Base-by-base conservation (phyloP, 2,797 vertebrate species). In the Centroberyx gerrardi region DNA sequence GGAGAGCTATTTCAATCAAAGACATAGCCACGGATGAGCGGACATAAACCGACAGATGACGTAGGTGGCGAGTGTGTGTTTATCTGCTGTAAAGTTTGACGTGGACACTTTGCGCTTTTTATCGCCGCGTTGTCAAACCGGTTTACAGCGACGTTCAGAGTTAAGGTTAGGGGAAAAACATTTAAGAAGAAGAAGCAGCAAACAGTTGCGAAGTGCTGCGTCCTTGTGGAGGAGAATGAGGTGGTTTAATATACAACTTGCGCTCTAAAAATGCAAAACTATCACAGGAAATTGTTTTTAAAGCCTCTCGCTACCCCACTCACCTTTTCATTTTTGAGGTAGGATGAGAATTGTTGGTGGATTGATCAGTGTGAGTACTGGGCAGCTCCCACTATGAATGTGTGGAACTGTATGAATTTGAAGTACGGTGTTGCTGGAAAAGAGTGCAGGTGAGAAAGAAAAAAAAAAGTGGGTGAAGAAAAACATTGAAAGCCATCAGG, bases 401-500 rank as follows among this genome's bases (percentile, higher is more conserved):
- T 22, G 22, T 22, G 22, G 22, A 22, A 22, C 22, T 22, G 22
- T 22, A 1, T 22, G 22, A 22, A 22, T 22, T 22, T 22, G 22
- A 22, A 22, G 22, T 22, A 22, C 22, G 22, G 22, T 22, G 22
- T 22, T 22, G 22, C 22, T 22, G 22, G 22, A 22, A 22, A 22
- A 22, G 22, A 22, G 22, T 22, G 22, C 22, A 22, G 93, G 44
- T 52, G 18, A 51, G n/a, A 59, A 49, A 52, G 31, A 40, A 42
- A 72, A 52, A 59, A 64, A 82, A 87, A 90, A 89, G 89, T 88
- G 95, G 42, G 33, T 46, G 61, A 76, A 92, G 74, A 83, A 70
- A 76, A 84, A 88, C 81, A 92, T 89, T 67, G 89, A 89, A 90
- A 93, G 90, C 91, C 94, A 94, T 94, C 93, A 94, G 93, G 93